Evolutionary conservation across 2,113 vertebrate species (phyloP), one percentile per base, ranked within the genome.

Genomic region (Embiotoca jacksoni): DNA sequence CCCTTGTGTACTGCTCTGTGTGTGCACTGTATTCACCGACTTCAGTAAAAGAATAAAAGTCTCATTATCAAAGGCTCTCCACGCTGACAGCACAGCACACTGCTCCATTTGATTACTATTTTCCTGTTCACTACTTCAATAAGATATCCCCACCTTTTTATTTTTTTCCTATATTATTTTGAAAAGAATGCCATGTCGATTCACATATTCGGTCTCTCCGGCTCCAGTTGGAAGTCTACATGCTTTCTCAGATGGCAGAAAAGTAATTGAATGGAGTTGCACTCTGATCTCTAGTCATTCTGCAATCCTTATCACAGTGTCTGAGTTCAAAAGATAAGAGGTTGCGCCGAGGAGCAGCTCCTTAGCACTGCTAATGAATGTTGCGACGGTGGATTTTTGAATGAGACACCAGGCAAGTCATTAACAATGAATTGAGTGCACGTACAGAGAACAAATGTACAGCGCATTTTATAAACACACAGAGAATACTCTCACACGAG

Each of bases 61-160:
- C 59, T 91, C 81, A 80, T 87, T 87, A 90, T 92, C 85, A 91
- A 89, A 92, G 86, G 60, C 80, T 55, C 58, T 62, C 63, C 62
- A 41, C 52, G 60, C 65, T 80, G 69, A 78, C 49, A 49, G 75
- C 68, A 60, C 52, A 44, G 74, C 66, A 66, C 66, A 66, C 72
- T 74, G 6, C 41, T 30, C 23, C 78, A 65, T 87, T 85, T 85
- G 62, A 68, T 73, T 72, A 23, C 70, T 39, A 63, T 64, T 32
- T 62, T 77, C 49, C 47, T 57, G 59, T 66, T 81, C 62, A 56
- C 73, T 67, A 60, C 74, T 79, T 81, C 80, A 75, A 61, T 37
- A 33, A 85, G 65, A 74, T 60, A 79, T 60, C 33, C 55, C 35
- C 35, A 56, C 44, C 47, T 66, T 64, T 69, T 47, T 56, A 47